phyloP scores from a whole-genome alignment of 2,113 vertebrate genomes.

The Phaethon lepturus region DNA sequence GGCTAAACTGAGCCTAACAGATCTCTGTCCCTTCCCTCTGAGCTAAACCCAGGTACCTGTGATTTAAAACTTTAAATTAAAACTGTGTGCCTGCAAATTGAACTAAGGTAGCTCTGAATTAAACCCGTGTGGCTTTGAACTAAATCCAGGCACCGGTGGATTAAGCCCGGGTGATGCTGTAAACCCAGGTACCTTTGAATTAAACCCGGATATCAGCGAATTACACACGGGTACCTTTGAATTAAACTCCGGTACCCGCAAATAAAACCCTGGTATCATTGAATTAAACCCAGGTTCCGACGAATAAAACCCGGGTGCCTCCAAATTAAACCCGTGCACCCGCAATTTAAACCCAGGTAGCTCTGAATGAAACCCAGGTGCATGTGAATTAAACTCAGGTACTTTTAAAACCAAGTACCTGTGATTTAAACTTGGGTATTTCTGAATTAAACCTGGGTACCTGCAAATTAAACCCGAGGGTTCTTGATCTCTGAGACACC shows the following conservation, averaged over 20 bases:
- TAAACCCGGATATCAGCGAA: not conserved
- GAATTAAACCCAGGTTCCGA: not conserved
- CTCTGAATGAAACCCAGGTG: no score
- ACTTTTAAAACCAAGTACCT: not conserved
- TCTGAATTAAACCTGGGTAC: not conserved
- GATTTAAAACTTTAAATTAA: not conserved
- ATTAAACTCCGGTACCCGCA: no score
- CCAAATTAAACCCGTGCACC: no score
- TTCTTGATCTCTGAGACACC: not conserved
- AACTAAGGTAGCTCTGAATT: not conserved
- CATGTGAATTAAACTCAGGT: no score
- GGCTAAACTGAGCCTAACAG: not conserved
- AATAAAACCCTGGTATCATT: not conserved
- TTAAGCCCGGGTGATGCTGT: no score
- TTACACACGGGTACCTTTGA: not conserved
- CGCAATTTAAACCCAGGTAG: fast-evolving
- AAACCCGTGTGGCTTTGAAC: not conserved
- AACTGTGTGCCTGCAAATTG: no score
- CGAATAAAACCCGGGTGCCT: no score
- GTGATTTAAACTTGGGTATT: not conserved
- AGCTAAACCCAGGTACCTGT: not conserved
- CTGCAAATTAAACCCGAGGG: not conserved
- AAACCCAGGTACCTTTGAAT: not conserved
- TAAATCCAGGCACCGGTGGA: no score
- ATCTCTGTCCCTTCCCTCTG: no score